A percentile compares a stretch with the other conserved stretches of the same genome.
These are phyloP conservation scores for Vanessa tameamea DNA, from an alignment of 1,140 invertebrate genomes.

Conservation along the genomic window DNA sequence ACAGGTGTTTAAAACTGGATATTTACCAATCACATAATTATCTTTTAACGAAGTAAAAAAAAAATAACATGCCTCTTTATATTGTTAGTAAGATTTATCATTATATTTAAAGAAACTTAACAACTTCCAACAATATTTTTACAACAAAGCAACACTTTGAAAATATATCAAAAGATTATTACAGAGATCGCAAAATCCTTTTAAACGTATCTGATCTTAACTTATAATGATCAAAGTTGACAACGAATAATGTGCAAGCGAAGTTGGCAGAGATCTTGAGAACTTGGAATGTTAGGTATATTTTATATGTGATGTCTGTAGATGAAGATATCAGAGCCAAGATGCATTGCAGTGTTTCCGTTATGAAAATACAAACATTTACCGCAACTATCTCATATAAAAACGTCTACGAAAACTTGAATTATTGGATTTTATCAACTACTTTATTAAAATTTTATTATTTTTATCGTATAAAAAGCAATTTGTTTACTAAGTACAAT, in stretches of 20 bases:
- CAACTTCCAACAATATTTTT: no score
- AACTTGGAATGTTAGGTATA: neutral
- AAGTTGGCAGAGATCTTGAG: constrained; percentile 4
- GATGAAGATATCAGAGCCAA: constrained; percentile 11
- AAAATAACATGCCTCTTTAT: no score
- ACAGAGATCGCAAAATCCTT: no score
- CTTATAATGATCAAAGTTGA: constrained; percentile 5
- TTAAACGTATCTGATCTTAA: neutral
- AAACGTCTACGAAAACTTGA: neutral
- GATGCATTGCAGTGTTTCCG: constrained; percentile 26
- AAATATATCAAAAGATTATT: no score
- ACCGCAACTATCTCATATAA: neutral
- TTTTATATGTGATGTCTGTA: neutral
- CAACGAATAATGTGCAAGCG: neutral
- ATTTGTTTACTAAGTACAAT: no score
- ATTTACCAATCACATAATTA: no score
- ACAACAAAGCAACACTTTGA: no score
- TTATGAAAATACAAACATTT: constrained; percentile 1
- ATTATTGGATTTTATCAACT: neutral
- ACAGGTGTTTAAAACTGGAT: no score
- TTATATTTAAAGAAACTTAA: no score
- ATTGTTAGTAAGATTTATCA: no score
- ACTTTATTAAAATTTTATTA: neutral
- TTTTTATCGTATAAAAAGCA: no score
- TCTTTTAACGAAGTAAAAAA: no score